Percentiles rank a stretch among this genome's conserved stretches.
Conservation (phyloP, 2,797 vertebrate genomes). For the Neoniphon sammara region DNA sequence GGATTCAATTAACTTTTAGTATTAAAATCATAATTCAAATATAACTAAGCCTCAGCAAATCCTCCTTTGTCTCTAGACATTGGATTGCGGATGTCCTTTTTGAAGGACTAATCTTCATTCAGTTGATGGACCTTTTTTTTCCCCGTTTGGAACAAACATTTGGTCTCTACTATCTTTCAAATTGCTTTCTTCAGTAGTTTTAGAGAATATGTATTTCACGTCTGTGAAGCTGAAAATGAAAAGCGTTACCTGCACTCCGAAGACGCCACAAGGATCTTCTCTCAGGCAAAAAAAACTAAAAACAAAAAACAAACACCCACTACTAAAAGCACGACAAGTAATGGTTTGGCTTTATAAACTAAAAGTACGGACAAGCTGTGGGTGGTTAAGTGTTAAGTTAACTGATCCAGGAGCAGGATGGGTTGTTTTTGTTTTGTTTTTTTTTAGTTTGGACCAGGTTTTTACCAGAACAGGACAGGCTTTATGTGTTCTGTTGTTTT, state of each 20-base stretch:
- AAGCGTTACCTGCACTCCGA: too few species aligned
- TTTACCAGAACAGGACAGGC: background rate
- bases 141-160: background rate
- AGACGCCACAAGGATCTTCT: too few species aligned
- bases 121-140: constrained; percentile 1
- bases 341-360: background rate
- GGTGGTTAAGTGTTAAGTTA: background rate
- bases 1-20: background rate
- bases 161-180: constrained; percentile 1
- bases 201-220: too few species aligned
- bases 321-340: background rate
- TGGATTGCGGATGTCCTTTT: background rate
- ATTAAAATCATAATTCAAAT: background rate
- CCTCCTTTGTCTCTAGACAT: background rate
- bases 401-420: background rate
- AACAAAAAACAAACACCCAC: background rate
- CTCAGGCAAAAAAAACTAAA: too few species aligned
- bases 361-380: background rate
- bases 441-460: background rate
- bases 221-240: too few species aligned
- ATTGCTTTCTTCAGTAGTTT: background rate
- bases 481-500: too few species aligned
- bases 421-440: too few species aligned
- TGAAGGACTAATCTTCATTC: background rate
- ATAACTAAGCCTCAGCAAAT: background rate